Evolutionary conservation across 2,113 vertebrate genomes (phyloP).

Genomic region (Eulemur macaco): DNA sequence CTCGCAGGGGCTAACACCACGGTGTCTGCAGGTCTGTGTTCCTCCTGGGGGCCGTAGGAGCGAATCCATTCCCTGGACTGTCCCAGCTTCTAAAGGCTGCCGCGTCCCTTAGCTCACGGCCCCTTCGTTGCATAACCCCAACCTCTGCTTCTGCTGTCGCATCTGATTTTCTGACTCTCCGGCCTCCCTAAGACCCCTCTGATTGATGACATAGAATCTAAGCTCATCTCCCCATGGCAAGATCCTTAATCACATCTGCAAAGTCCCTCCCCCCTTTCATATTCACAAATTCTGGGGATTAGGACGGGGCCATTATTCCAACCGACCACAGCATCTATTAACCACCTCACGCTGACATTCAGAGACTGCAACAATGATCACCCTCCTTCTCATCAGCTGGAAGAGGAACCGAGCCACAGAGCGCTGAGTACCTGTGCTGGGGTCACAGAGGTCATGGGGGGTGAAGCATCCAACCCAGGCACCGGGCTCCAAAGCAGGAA

Average conservation of each 20-base stretch:
- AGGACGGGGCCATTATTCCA: background rate
- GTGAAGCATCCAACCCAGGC: background rate
- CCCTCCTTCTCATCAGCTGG: background rate
- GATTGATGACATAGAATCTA: background rate
- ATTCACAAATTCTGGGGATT: background rate
- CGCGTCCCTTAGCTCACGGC: background rate
- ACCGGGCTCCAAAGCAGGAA: background rate
- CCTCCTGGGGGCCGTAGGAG: too few species aligned
- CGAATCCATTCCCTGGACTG: background rate
- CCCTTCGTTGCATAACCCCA: background rate
- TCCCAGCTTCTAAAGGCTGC: background rate
- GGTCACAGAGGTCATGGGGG: background rate
- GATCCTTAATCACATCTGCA: background rate
- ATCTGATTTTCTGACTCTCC: background rate
- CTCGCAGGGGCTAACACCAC: background rate
- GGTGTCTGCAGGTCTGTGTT: rapidly evolving
- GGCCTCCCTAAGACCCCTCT: background rate
- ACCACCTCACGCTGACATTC: background rate
- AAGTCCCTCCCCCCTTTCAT: background rate
- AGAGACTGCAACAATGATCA: background rate
- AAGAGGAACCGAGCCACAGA: background rate
- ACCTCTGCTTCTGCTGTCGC: too few species aligned
- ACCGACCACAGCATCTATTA: background rate
- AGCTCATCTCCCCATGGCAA: background rate
- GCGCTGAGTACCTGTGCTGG: background rate